A percentile compares a stretch with the other conserved stretches of the same genome.
Conservation (phyloP, 2,888 invertebrate species). For the Acleris literana region DNA sequence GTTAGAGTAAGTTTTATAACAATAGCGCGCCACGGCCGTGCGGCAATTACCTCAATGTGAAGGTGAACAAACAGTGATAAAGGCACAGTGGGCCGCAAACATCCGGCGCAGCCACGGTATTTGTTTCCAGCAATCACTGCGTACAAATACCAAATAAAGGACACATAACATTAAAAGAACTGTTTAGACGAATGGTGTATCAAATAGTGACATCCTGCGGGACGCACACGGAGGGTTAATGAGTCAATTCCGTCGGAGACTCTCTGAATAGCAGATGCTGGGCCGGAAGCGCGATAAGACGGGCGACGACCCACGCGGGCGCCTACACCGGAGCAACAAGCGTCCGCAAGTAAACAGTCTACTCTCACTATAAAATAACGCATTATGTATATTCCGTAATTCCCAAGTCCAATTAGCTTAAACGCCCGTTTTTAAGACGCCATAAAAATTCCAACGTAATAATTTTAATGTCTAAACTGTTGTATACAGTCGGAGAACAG, state of each 20-base stretch:
- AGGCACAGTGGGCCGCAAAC: constrained; percentile 27
- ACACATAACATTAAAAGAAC: neutral
- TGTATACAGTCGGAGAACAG: constrained; percentile 12
- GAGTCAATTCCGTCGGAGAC: constrained; percentile 22
- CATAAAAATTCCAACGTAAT: constrained; percentile 13
- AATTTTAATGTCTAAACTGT: constrained; percentile 10
- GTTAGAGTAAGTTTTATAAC: constrained; percentile 3
- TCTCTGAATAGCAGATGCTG: constrained; percentile 32
- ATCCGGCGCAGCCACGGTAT: constrained; percentile 27
- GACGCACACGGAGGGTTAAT: constrained; percentile 29
- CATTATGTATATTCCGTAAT: neutral
- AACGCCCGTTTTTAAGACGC: constrained; percentile 3
- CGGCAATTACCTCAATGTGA: constrained; percentile 29
- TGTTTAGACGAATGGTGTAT: neutral
- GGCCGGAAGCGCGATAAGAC: constrained; percentile 30
- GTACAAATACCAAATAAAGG: neutral
- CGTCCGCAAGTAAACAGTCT: neutral
- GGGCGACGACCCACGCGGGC: constrained; percentile 26
- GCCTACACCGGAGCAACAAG: constrained; percentile 3
- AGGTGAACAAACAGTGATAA: constrained; percentile 35
- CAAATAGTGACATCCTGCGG: constrained; percentile 29
- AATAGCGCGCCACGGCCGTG: constrained; percentile 9
- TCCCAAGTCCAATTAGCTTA: neutral
- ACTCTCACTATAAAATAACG: neutral
- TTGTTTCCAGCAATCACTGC: constrained; percentile 21